phyloP scores from a whole-genome alignment of 2,113 vertebrate genomes.

The Eurystomus gularis region DNA sequence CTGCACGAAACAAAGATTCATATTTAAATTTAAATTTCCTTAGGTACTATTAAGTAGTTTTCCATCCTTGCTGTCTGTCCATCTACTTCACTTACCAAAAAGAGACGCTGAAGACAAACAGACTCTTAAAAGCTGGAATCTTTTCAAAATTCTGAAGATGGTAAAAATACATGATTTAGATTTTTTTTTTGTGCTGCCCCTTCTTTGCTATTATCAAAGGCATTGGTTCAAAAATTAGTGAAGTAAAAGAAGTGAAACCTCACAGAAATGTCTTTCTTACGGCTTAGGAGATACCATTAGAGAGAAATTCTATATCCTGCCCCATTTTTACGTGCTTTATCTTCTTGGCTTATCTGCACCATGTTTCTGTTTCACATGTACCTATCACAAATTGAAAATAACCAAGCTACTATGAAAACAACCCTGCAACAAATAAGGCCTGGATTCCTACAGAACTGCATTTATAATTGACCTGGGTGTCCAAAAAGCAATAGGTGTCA shows the following conservation, averaged over 20 bases:
- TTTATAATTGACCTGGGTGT: neutral
- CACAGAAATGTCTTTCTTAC: neutral
- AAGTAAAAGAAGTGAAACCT: neutral
- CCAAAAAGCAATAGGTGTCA: neutral
- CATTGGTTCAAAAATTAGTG: neutral
- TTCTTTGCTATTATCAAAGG: neutral
- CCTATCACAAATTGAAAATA: neutral
- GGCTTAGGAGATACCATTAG: neutral
- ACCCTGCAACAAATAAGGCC: neutral
- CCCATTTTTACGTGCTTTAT: neutral
- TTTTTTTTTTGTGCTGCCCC: neutral
- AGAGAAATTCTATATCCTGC: neutral
- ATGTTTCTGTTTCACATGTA: neutral
- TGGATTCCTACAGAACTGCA: neutral
- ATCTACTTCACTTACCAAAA: neutral
- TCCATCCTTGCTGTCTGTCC: neutral
- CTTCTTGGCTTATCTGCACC: neutral
- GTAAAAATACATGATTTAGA: neutral
- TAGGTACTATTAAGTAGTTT: slow-evolving; percentile 30
- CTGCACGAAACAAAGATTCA: slow-evolving; percentile 21
- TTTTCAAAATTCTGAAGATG: neutral
- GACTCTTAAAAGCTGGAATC: neutral
- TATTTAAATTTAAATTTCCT: slow-evolving; percentile 49
- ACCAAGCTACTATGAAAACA: neutral
- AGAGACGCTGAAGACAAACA: neutral